phyloP scores from a whole-genome alignment of 1,140 invertebrate species.

The Thrips palmi region DNA sequence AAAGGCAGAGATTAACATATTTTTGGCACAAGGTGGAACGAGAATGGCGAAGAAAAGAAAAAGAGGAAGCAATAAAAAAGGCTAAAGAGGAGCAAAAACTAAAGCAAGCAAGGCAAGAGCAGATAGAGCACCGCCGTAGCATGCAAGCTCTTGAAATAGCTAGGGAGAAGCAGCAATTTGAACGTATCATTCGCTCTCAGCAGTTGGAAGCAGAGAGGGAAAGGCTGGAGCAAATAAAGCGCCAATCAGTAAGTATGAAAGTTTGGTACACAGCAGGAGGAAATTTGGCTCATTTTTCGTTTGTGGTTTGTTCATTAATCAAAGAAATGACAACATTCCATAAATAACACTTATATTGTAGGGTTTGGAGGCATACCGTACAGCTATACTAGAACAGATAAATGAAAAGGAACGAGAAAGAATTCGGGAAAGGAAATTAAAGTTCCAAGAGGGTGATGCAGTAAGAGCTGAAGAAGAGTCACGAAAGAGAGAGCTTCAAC shows the following conservation, averaged over 20 bases:
- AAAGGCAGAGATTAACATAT: constrained; percentile 5
- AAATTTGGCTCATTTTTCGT: too few species aligned
- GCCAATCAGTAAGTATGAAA: constrained; percentile 7
- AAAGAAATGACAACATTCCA: background rate
- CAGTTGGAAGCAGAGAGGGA: constrained; percentile 23
- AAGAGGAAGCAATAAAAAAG: constrained; percentile 18
- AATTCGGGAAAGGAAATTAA: constrained; percentile 34
- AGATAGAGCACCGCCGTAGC: constrained; percentile 29
- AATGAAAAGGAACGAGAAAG: constrained; percentile 44
- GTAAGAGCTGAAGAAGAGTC: constrained; percentile 34
- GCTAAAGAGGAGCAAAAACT: constrained; percentile 19
- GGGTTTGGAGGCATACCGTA: constrained; percentile 14
- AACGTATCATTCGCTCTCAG: constrained; percentile 25
- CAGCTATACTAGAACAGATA: constrained; percentile 33
- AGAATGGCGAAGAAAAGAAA: constrained; percentile 25
- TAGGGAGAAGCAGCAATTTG: constrained; percentile 36
- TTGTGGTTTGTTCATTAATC: constrained; percentile 3
- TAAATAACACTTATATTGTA: constrained; percentile 14
- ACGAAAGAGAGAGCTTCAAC: constrained; percentile 30
- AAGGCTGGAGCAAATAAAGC: constrained; percentile 26
- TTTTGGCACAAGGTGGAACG: constrained; percentile 19
- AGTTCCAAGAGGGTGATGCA: constrained; percentile 40
- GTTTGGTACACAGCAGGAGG: too few species aligned
- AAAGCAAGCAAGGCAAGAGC: constrained; percentile 23
- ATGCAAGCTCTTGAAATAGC: constrained; percentile 37